phyloP scores from a whole-genome alignment of 1,140 invertebrate species.

The Wiebesia pumilae region DNA sequence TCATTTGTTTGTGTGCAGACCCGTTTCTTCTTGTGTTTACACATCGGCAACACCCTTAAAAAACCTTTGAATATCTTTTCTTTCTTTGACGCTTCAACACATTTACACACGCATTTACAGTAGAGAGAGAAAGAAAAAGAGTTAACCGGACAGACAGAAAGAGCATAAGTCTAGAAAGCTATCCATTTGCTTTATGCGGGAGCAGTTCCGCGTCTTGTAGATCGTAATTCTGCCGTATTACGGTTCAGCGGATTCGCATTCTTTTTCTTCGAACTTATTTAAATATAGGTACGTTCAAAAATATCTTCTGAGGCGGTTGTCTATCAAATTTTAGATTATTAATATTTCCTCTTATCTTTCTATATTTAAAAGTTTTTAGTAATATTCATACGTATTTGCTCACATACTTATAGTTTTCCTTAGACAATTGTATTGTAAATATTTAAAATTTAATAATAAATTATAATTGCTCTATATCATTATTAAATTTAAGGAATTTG shows the following conservation, averaged over 20 bases:
- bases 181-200: constrained; percentile 1
- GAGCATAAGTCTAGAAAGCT: not conserved
- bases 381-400: too few relatives aligned
- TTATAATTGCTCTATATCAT: too few relatives aligned
- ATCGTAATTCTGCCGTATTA: not conserved
- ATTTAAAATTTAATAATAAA: too few relatives aligned
- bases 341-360: not conserved
- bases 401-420: too few relatives aligned
- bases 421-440: too few relatives aligned
- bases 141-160: not conserved
- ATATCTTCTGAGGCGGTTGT: not conserved
- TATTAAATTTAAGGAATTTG: too few relatives aligned
- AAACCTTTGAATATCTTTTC: not conserved
- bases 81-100: not conserved
- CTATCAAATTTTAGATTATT: not conserved
- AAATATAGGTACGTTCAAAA: not conserved
- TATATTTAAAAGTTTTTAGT: too few relatives aligned
- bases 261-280: not conserved
- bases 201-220: not conserved
- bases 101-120: not conserved
- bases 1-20: too few relatives aligned
- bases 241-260: not conserved
- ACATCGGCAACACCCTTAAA: not conserved
- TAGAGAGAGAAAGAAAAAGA: not conserved
- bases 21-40: not conserved